Evolutionary conservation across 2,888 invertebrate species (phyloP).

Genomic region (Spatulosminthurus flaviceps): DNA sequence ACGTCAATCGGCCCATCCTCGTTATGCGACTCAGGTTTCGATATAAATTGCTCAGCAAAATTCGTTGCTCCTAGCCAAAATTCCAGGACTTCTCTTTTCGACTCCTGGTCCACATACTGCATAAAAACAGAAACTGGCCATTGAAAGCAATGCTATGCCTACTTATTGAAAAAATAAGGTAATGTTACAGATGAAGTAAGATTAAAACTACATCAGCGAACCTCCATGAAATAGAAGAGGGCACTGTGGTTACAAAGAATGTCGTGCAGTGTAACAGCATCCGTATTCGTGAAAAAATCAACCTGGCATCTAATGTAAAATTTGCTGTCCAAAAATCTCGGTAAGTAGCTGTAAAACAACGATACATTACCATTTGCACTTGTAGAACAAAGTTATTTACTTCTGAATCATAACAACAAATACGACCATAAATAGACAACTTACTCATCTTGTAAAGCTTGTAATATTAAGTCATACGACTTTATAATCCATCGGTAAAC

Average conservation of each 20-base stretch:
- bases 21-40: slow-evolving; percentile 72
- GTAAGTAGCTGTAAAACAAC: slow-evolving; percentile 75
- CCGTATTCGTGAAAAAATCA: slow-evolving; percentile 81
- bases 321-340: slow-evolving; percentile 83
- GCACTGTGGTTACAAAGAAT: slow-evolving; percentile 90
- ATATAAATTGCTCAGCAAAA: slow-evolving; percentile 78
- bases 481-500: slow-evolving; percentile 55
- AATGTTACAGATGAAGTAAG: no score
- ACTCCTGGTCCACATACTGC: slow-evolving; percentile 88
- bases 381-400: no score
- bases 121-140: no score
- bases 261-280: slow-evolving; percentile 82
- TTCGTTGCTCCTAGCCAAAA: slow-evolving; percentile 90
- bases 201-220: no score
- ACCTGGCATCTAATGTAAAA: slow-evolving; percentile 93
- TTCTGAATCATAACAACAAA: no score
- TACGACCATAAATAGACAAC: neutral
- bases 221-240: slow-evolving; percentile 93
- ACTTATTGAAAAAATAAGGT: no score
- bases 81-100: slow-evolving; percentile 79
- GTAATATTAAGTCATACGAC: slow-evolving; percentile 37
- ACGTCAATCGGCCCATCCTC: slow-evolving; percentile 66
- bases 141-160: no score
- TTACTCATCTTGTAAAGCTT: slow-evolving; percentile 50
- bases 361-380: no score